Base-by-base conservation (phyloP, 2,888 invertebrate species). In the Trachelus iudaicus region DNA sequence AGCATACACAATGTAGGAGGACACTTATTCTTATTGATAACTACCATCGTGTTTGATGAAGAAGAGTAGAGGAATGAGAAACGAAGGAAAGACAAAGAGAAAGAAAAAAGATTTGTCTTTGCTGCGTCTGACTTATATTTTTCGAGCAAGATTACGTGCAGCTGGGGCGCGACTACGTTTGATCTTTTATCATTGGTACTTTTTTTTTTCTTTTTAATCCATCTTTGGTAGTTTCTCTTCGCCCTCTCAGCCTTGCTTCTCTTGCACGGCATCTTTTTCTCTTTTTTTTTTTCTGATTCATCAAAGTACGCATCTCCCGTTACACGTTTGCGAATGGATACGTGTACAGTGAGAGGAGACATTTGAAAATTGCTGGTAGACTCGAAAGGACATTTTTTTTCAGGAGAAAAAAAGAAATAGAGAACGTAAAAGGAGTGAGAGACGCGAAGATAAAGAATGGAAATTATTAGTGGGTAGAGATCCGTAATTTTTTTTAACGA, bases 111-210 rank as follows among this genome's bases (percentile, higher is more conserved):
- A 87, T 87, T 86, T 84, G 85, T 87, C 86, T 86, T 89, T 86
- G 23, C 56, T 9, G 84, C 85, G 85, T 89, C 85, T 84, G 88
- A 89, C 87, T 89, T 89, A 89, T 90, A 90, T 90, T 90, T 90
- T 90, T 90, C 83, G 89, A 89, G 85, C 81, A 79, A 81, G 81
- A 79, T 82, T 82, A 69, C 74, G 35, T 30, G 74, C 6, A 74
- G 74, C 74, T 85, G 85, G 84, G 88, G 84, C 85, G 86, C 56
- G 56, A 56, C 56, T 56, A 56, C 23, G 56, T 56, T 56, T 56
- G 23, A 56, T 56, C 56, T 56, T 56, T 56, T 56, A 56, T 56
- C 56, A 56, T 56, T 15, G 40, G 23, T 40, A 6, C 15, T 40
- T 40, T 23, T 23, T 40, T 40, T 40, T 40, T n/a, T n/a, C n/a